Evolutionary conservation across 2,113 vertebrate species (phyloP), one percentile per base, ranked within the genome.

Genomic region (Odocoileus virginianus): DNA sequence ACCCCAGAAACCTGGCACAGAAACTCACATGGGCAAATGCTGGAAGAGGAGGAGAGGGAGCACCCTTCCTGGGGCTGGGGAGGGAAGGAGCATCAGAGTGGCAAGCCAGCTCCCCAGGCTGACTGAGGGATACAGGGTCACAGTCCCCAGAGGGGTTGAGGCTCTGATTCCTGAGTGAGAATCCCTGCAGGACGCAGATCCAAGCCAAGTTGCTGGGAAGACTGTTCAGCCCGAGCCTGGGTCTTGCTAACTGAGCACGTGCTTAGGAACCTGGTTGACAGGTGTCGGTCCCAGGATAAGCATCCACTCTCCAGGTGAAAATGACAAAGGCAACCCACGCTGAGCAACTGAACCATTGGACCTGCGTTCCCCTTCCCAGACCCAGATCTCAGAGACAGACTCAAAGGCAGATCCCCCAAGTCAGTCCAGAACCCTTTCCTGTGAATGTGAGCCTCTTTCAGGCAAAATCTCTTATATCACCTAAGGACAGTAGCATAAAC

Each of bases 141-240:
- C 81, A 23, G 33, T 23, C 52, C 11, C 21, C 81, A n/a, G 33
- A 11, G 78, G 2, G 0, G 2, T 0, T 30, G 16, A 50, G 45
- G 16, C 78, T 47, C 78, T 33, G 28, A 36, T 25, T 25, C 50
- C 50, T 36, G 21, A 55, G 3, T 3, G 3, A 55, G 81, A 27
- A 23, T 36, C 52, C 33, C 45, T 0, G 1, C 13, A 83, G 30
- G 81, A 55, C 7, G 0, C 19, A 0, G 0, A 54, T 14, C 21
- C 52, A 36, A 54, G 6, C 33, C 6, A 12, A 15, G 21, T 9
- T 83, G 50, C 12, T 50, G 33, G 50, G 33, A 15, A 55, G 12
- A 12, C 52, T 27, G 12, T 36, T n/a, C 11, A n/a, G 10, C 79
- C 79, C 0, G 0, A 54, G 79, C 81, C 7, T n/a, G 12, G 21